Percentiles rank a stretch among this genome's conserved stretches.
phyloP scores from a whole-genome alignment of 2,888 invertebrate species.

The Chaetoderma sp. region DNA sequence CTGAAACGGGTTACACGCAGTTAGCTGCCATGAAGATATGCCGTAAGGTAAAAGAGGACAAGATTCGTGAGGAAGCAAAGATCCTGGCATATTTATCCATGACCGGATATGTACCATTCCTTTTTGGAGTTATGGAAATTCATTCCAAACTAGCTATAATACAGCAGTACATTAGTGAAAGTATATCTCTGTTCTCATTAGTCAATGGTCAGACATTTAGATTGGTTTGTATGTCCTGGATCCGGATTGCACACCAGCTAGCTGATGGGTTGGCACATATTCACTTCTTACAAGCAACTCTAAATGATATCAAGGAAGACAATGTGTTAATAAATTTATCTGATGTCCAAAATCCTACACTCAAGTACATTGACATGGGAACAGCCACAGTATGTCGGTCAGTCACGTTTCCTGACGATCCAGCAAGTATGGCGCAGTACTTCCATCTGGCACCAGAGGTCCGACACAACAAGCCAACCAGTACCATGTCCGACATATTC shows the following conservation, averaged over 20 bases:
- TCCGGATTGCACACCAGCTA: background rate
- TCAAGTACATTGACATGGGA: conserved; percentile 3
- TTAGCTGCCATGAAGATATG: too few relatives aligned
- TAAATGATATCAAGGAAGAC: conserved; percentile 5
- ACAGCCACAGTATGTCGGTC: background rate
- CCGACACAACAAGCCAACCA: background rate
- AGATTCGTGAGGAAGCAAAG: background rate
- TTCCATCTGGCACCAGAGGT: conserved; percentile 2
- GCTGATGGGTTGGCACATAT: background rate
- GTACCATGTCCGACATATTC: background rate
- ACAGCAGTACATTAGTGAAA: background rate
- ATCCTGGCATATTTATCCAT: background rate
- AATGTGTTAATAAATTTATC: background rate
- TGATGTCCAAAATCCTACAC: background rate
- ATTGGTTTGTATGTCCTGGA: background rate
- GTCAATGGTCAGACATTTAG: background rate
- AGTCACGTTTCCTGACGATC: background rate
- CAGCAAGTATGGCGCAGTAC: background rate
- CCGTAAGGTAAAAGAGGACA: too few relatives aligned
- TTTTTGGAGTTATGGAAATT: background rate
- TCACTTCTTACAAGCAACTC: background rate
- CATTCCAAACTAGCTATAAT: background rate
- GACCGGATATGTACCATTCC: background rate
- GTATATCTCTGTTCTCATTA: background rate
- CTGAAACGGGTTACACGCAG: too few relatives aligned